phyloP scores from a whole-genome alignment of 2,888 invertebrate species.

The Atethmia centrago region DNA sequence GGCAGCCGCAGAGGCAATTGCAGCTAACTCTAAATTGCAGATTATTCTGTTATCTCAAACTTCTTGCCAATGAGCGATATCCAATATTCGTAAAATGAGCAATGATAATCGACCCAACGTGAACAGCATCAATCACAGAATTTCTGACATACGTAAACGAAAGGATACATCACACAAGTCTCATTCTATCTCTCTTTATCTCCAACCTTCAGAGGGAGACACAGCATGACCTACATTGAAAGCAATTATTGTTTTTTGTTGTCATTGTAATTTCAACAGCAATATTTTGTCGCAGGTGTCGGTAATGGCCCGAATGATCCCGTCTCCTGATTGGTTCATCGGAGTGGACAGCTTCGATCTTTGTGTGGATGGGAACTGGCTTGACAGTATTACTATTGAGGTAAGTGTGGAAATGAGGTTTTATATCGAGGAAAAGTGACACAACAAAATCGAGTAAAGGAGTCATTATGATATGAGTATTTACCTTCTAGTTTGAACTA shows the following conservation, averaged over 20 bases:
- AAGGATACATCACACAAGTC: neutral
- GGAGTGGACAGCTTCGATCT: slow-evolving; percentile 97
- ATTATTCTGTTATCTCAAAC: too few relatives aligned
- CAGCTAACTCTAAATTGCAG: too few relatives aligned
- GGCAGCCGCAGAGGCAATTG: too few relatives aligned
- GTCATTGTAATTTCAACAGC: slow-evolving; percentile 52
- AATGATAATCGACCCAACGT: slow-evolving; percentile 2
- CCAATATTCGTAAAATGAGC: neutral
- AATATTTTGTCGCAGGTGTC: slow-evolving; percentile 92
- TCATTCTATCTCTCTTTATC: slow-evolving; percentile 22
- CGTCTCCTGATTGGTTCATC: slow-evolving; percentile 98
- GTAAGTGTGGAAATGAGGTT: slow-evolving; percentile 81
- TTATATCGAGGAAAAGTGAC: neutral
- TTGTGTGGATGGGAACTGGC: slow-evolving; percentile 97
- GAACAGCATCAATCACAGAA: slow-evolving; percentile 34
- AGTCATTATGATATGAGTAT: neutral
- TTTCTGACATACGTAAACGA: slow-evolving; percentile 8
- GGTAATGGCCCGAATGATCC: slow-evolving; percentile 96
- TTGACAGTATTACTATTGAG: slow-evolving; percentile 97
- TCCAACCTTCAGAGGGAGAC: slow-evolving; percentile 9
- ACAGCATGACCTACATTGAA: slow-evolving; percentile 22
- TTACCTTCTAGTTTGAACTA: too few relatives aligned
- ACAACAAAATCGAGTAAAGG: too few relatives aligned
- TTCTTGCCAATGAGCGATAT: too few relatives aligned
- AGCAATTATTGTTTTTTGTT: slow-evolving; percentile 40